Base-by-base conservation (phyloP, 2,113 vertebrate species). In the Cavia porcellus region DNA sequence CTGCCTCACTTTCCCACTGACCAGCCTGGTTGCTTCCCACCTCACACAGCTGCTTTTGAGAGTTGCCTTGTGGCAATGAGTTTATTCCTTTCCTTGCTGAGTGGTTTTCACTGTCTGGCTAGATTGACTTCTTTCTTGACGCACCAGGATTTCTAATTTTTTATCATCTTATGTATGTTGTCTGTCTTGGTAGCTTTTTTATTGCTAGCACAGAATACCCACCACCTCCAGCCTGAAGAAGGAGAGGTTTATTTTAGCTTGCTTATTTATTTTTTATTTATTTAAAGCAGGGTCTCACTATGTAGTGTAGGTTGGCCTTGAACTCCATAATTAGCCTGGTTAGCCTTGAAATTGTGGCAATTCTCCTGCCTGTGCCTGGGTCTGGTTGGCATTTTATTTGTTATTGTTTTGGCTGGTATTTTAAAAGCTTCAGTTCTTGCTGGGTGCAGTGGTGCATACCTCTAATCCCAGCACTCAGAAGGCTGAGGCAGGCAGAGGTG, bases 21-120 rank as follows among this genome's bases (percentile, higher is more conserved):
- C 35, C 0, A 12, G n/a, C 13, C 30, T 0, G 9, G 28, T 2
- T 59, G 50, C 47, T 22, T 35, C 45, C 20, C 1, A 4, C 5
- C 80, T 45, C 2, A 0, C 66, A 1, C 57, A 1, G 57, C 17
- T 28, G 38, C 61, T 42, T 92, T 8, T 55, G 50, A 59, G 20
- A 38, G 35, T 55, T 38, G 25, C 25, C 28, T 24, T 35, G 64
- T 45, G 8, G 28, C 3, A 64, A 22, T 32, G 72, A 4, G 17
- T 22, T n/a, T 38, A 20, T 59, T 66, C 2, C 30, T 35, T 19
- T 24, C 20, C 45, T 86, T 57, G 61, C 86, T 42, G 61, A 72
- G 35, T 4, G 20, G 38, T 4, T 30, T 14, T 77, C 61, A 50
- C 42, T 70, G 32, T 15, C 68, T 10, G n/a, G n/a, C 3, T 19